phyloP scores from a whole-genome alignment of 2,888 invertebrate species.

The Epirrita christyi region DNA sequence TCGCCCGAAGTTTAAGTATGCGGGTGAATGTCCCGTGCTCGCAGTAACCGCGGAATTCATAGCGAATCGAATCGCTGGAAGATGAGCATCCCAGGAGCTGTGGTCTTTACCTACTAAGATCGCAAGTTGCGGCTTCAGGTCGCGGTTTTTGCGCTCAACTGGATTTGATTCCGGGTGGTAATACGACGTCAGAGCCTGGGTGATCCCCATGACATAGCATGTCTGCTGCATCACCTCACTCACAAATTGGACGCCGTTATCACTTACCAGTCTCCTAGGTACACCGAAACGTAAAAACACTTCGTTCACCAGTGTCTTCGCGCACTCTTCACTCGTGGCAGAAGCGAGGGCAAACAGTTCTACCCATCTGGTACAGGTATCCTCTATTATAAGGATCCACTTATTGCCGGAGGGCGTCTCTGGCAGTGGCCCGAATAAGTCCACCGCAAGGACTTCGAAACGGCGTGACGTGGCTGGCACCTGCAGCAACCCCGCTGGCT shows the following conservation, averaged over 20 bases:
- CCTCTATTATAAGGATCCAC: constrained; percentile 35
- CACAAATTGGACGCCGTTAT: constrained; percentile 60
- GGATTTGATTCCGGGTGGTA: constrained; percentile 51
- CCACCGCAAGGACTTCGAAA: constrained; percentile 10
- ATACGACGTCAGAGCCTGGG: constrained; percentile 43
- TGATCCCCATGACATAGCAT: constrained; percentile 34
- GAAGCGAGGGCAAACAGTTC: constrained; percentile 31
- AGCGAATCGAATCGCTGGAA: constrained; percentile 30
- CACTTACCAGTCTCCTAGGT: constrained; percentile 49
- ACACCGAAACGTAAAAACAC: constrained; percentile 44
- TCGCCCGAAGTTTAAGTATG: constrained; percentile 28
- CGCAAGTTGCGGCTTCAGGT: constrained; percentile 37
- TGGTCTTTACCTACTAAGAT: constrained; percentile 27
- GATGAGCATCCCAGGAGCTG: constrained; percentile 5
- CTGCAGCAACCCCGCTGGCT: constrained; percentile 23
- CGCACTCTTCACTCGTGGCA: constrained; percentile 28
- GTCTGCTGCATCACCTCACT: no score
- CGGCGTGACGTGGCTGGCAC: constrained; percentile 15
- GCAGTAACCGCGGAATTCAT: constrained; percentile 23
- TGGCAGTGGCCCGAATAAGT: constrained; percentile 14
- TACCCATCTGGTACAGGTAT: constrained; percentile 36
- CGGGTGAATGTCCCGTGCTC: constrained; percentile 14
- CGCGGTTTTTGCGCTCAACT: constrained; percentile 32
- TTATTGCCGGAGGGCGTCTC: constrained; percentile 16
- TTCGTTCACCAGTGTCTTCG: constrained; percentile 30